Conservation (phyloP, 2,113 vertebrate genomes). For the Hystrix brachyura region DNA sequence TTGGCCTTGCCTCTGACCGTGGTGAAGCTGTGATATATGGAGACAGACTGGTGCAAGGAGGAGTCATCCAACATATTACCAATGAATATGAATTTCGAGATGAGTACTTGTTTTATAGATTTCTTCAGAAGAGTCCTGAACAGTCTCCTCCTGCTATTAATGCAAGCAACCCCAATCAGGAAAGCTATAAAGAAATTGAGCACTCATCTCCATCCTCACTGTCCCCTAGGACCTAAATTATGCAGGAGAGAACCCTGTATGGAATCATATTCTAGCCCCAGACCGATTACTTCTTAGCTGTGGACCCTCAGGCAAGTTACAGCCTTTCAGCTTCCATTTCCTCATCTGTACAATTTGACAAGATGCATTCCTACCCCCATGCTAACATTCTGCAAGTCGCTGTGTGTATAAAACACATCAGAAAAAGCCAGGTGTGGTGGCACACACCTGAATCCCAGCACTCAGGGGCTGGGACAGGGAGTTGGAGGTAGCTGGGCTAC, state of each 20-base stretch:
- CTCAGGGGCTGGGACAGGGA: not conserved
- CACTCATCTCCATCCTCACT: slow-evolving; percentile 60
- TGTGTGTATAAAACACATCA: slow-evolving; percentile 18
- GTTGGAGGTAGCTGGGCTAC: too few species aligned
- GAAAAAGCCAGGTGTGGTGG: not conserved
- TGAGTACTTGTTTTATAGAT: slow-evolving; percentile 92
- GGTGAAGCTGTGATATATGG: slow-evolving; percentile 95
- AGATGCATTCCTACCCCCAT: not conserved
- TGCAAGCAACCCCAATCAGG: slow-evolving; percentile 9
- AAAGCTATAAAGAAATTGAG: slow-evolving; percentile 58
- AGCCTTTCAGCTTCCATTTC: slow-evolving; percentile 34
- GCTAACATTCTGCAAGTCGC: slow-evolving; percentile 6
- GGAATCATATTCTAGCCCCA: slow-evolving; percentile 16
- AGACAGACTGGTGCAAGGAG: slow-evolving; percentile 92
- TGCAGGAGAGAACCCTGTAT: slow-evolving; percentile 6
- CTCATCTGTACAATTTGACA: slow-evolving; percentile 48
- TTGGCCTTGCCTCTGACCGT: slow-evolving; percentile 93
- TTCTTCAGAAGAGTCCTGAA: slow-evolving; percentile 84
- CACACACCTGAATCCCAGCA: not conserved
- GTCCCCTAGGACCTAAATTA: slow-evolving; percentile 38
- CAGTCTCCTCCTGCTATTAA: slow-evolving; percentile 70
- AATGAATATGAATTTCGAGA: slow-evolving; percentile 93
- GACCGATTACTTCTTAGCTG: slow-evolving; percentile 29
- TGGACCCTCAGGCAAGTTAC: slow-evolving; percentile 13
- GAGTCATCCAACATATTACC: slow-evolving; percentile 93